phyloP scores from a whole-genome alignment of 2,888 invertebrate genomes.

The Creontiades dilutus region DNA sequence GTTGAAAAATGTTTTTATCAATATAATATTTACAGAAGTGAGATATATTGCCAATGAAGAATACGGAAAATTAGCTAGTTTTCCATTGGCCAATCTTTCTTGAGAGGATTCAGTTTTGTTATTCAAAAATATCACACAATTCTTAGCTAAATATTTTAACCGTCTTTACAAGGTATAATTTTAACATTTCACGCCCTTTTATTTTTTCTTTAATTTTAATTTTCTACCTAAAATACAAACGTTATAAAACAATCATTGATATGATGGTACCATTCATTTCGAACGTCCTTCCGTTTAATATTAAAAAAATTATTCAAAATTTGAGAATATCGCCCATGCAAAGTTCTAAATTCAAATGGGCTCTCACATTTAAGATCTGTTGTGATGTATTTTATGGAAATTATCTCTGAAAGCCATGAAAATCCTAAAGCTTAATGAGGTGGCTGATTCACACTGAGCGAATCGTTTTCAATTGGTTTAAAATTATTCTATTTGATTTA shows the following conservation, averaged over 20 bases:
- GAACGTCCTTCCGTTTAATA: neutral
- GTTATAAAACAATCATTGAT: slow-evolving; percentile 38
- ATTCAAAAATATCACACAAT: slow-evolving; percentile 62
- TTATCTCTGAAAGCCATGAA: no score
- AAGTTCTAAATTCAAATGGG: no score
- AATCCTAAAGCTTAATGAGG: neutral
- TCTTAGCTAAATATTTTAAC: slow-evolving; percentile 64
- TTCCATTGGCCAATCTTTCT: slow-evolving; percentile 51
- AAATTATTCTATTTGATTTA: slow-evolving; percentile 5
- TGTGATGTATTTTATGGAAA: no score
- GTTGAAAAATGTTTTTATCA: slow-evolving; percentile 25
- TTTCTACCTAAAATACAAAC: slow-evolving; percentile 41
- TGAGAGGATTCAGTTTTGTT: slow-evolving; percentile 57
- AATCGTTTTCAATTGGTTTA: neutral
- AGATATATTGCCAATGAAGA: slow-evolving; percentile 38
- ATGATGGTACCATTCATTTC: slow-evolving; percentile 25
- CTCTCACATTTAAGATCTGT: no score
- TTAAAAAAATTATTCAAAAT: neutral
- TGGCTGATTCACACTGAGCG: neutral
- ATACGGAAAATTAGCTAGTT: neutral
- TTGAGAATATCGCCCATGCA: neutral
- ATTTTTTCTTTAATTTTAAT: neutral
- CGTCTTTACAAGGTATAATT: neutral
- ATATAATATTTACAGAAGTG: slow-evolving; percentile 53
- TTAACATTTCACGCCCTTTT: neutral